phyloP scores from a whole-genome alignment of 1,140 invertebrate species.

The Lepidurus arcticus region DNA sequence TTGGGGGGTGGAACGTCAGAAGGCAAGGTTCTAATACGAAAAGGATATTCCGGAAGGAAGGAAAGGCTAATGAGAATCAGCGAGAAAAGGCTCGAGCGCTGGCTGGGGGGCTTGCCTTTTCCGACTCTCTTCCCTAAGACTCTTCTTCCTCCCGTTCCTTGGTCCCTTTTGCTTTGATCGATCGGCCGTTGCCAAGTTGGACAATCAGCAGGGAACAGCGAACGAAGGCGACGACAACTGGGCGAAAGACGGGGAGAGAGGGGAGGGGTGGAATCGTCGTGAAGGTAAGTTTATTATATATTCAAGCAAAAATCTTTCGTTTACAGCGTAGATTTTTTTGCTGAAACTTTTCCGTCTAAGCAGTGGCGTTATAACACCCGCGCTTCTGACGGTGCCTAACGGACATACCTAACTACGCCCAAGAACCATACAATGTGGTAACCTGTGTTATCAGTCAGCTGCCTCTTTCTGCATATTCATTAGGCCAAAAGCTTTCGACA shows the following conservation, averaged over 20 bases:
- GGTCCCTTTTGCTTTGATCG: slow-evolving; percentile 7
- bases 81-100: background rate
- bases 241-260: background rate
- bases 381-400: no score
- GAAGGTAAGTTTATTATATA: slow-evolving; percentile 5
- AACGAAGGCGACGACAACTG: background rate
- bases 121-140: background rate
- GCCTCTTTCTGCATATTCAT: no score
- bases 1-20: background rate
- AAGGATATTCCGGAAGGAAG: background rate
- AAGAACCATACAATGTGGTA: no score
- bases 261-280: background rate
- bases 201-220: slow-evolving; percentile 17
- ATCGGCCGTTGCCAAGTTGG: slow-evolving; percentile 20
- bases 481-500: no score
- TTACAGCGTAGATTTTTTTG: background rate
- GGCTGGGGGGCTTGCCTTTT: background rate
- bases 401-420: no score
- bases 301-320: background rate
- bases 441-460: no score
- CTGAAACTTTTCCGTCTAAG: no score
- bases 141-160: background rate
- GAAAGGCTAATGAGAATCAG: background rate
- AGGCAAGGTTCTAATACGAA: background rate
- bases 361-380: no score